Base-by-base conservation (phyloP, 2,113 vertebrate species). In the Perca fluviatilis region DNA sequence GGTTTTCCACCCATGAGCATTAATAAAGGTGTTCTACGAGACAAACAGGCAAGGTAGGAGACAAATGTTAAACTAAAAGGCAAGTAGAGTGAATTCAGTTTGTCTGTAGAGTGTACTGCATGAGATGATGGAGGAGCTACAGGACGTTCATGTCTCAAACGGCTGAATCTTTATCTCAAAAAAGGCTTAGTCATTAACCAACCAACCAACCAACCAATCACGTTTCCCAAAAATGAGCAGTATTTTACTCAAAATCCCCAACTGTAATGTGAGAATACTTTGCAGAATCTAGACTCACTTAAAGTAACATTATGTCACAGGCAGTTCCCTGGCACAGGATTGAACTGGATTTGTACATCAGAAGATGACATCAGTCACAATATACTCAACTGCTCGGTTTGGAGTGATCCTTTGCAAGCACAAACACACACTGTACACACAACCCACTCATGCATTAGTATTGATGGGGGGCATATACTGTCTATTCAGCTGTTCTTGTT, bases 281-380 rank as follows among this genome's bases (percentile, higher is more conserved):
- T 54, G 25, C 21, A 6, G 77, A 89, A 90, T 86, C 46, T 67
- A 78, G 83, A 75, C 63, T 83, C 30, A 69, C 67, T 80, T 83
- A 84, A 85, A 85, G 86, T 74, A 90, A 86, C 86, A 87, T 88
- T 84, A 80, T 88, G 84, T 88, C 84, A 86, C 62, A 54, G 65
- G 69, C 79, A 73, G 49, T 80, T 86, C 89, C 82, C 86, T 84
- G 81, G 80, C 81, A 65, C 33, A 23, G 25, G 10, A 47, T 9
- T 84, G 64, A 85, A 71, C 60, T 82, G 85, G 83, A 88, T 89
- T 65, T 84, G 67, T 80, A 67, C 25, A 36, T 82, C 80, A 84
- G 47, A 74, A 64, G 74, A 81, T 83, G 78, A 79, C 83, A 89
- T 83, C 82, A 88, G 78, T 54, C 75, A 72, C 53, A 53, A 57